Percentiles rank a stretch among this genome's conserved stretches.
Conservation (phyloP, 2,888 invertebrate species). For the Heliconius ethilla region DNA sequence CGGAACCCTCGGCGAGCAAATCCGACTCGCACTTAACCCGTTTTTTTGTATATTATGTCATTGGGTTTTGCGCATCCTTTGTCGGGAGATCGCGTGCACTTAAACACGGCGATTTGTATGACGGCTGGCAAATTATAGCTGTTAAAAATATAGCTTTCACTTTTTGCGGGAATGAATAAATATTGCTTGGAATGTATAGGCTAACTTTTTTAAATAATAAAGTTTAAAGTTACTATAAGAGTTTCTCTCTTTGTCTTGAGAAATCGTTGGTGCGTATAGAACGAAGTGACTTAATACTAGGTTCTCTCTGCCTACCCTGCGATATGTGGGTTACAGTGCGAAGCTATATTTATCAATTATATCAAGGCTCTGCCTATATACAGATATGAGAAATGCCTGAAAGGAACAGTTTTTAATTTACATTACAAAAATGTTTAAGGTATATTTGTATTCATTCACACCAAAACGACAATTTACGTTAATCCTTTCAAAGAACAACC, state of each 20-base stretch:
- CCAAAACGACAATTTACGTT: not conserved
- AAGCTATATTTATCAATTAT: too few species aligned
- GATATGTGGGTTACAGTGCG: too few species aligned
- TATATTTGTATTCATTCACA: not conserved
- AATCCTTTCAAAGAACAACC: constrained; percentile 28
- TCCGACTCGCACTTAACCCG: too few species aligned
- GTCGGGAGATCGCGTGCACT: constrained; percentile 59
- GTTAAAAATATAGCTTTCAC: constrained; percentile 56
- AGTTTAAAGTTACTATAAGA: not conserved
- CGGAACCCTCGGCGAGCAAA: too few species aligned
- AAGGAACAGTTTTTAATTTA: not conserved
- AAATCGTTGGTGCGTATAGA: too few species aligned
- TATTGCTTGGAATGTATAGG: constrained; percentile 34
- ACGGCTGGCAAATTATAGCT: constrained; percentile 58
- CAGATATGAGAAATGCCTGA: not conserved
- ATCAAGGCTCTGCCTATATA: not conserved
- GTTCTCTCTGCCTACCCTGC: too few species aligned
- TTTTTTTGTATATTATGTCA: constrained; percentile 35
- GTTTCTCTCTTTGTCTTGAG: too few species aligned
- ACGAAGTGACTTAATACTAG: too few species aligned
- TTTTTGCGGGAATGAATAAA: constrained; percentile 48
- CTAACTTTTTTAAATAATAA: constrained; percentile 7
- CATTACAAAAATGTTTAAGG: not conserved
- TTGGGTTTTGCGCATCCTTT: constrained; percentile 38
- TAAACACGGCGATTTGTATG: constrained; percentile 54